Evolutionary conservation across 2,888 invertebrate genomes (phyloP).

Genomic region (Eupithecia pulchellata): DNA sequence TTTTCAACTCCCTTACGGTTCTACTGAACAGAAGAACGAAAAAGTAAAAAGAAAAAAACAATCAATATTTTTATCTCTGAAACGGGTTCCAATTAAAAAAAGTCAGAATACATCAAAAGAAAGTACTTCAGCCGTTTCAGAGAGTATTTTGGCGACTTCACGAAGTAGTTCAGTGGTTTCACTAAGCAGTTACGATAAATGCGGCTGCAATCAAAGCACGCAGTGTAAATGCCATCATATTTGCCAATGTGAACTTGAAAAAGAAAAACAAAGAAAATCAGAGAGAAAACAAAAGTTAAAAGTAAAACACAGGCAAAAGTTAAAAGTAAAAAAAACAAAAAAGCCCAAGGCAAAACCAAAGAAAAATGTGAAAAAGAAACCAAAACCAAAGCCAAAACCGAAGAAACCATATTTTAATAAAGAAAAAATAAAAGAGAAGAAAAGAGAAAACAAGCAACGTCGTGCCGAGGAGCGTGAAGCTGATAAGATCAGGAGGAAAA

Average conservation of each 20-base stretch:
- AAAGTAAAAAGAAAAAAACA: neutral
- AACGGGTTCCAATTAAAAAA: neutral
- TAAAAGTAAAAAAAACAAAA: neutral
- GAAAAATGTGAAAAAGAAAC: neutral
- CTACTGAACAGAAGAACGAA: neutral
- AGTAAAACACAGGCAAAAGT: neutral
- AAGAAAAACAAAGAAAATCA: neutral
- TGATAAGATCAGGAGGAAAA: conserved; percentile 9
- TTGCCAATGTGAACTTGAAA: conserved; percentile 2
- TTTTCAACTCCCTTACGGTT: neutral
- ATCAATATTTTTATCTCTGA: neutral
- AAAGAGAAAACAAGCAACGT: neutral
- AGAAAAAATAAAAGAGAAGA: neutral
- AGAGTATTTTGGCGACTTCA: neutral
- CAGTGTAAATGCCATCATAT: neutral
- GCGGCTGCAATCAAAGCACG: neutral
- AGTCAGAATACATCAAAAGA: neutral
- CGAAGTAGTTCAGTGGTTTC: neutral
- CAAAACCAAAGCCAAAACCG: neutral
- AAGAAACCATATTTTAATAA: neutral
- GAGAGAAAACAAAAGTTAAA: neutral
- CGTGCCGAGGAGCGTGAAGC: conserved; percentile 6
- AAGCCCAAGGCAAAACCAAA: neutral
- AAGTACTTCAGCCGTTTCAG: neutral
- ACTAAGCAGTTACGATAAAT: neutral